Evolutionary conservation across 2,797 vertebrate species (phyloP), one percentile per base, ranked within the genome.

Genomic region (Sparidentex hasta): DNA sequence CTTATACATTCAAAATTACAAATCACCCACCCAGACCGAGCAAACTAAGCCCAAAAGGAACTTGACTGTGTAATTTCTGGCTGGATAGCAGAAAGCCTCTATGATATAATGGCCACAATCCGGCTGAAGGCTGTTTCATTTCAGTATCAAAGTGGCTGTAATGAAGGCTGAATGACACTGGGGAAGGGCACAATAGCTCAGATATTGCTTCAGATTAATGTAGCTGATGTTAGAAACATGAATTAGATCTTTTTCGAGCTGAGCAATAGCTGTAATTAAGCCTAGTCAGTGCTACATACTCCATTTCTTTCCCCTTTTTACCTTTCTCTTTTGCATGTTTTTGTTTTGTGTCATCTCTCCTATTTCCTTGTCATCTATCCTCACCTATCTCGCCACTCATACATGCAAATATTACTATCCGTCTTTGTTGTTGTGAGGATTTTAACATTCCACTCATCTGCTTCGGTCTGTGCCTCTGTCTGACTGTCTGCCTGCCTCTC

Each of bases 141-240:
- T 93, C 90, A 83, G 84, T 85, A 93, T 94, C 91, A 93, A 93
- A 95, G 91, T 92, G 91, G 90, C 81, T 84, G 85, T 92, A 94
- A 95, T 92, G 90, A 94, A 92, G 85, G 88, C 83, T 90, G 90
- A 92, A 92, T 91, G 89, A 92, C 87, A 90, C 88, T 87, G 71
- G 86, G 86, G 89, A 93, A 87, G 80, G 78, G 82, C 81, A 93
- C 89, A 90, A 92, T 90, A 72, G 85, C 90, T 76, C 83, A 69
- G 84, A 93, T 90, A 92, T 87, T 87, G 87, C 82, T 85, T 87
- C 74, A 93, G 91, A 95, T 95, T 94, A 94, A 91, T 88, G 80
- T 74, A 66, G 89, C 84, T 86, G 80, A 91, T 91, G 83, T 81
- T 87, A 67, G 77, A 88, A 93, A 88, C 78, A 89, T 83, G 90